These are phyloP conservation scores for Nansenia antarctica DNA, from an alignment of 2,113 vertebrate genomes.

Conservation along the genomic window DNA sequence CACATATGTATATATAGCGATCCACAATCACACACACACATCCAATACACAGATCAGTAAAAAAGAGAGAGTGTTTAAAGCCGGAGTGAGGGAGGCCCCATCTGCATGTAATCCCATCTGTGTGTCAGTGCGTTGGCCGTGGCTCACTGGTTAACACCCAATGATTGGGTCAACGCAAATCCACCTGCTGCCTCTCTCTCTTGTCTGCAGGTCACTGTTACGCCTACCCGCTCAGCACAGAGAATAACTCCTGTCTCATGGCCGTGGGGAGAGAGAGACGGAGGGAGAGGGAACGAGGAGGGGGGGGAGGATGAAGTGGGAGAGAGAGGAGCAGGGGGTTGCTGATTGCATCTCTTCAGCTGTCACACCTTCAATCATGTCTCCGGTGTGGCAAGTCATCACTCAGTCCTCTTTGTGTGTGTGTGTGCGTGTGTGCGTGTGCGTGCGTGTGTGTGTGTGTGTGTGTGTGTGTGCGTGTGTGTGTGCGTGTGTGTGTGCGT, in stretches of 20 bases:
- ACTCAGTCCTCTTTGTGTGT: constrained; percentile 32
- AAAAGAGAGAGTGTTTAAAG: constrained; percentile 30
- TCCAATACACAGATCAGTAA: not conserved
- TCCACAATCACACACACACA: constrained; percentile 13
- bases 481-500: too few species aligned
- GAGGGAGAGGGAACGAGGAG: not conserved
- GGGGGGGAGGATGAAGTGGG: not conserved
- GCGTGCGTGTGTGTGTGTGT: too few species aligned
- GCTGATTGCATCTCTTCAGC: constrained; percentile 69
- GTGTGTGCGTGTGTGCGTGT: constrained; percentile 16
- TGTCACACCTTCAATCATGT: constrained; percentile 66
- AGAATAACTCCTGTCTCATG: constrained; percentile 48
- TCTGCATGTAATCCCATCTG: constrained; percentile 75
- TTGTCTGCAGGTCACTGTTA: too few species aligned
- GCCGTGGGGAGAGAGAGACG: constrained; percentile 24
- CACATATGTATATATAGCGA: constrained; percentile 5
- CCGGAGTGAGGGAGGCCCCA: constrained; percentile 63
- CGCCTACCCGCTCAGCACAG: constrained; percentile 21
- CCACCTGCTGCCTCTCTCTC: constrained; percentile 68
- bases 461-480: too few species aligned
- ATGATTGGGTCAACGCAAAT: constrained; percentile 70
- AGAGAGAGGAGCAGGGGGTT: constrained; percentile 44
- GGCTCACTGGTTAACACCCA: constrained; percentile 64
- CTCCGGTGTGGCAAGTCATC: constrained; percentile 63
- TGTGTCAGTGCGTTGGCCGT: constrained; percentile 61